Percentiles rank a stretch among this genome's conserved stretches.
Evolutionary conservation across 2,797 vertebrate genomes (phyloP).

Genomic region (Myotis myotis): DNA sequence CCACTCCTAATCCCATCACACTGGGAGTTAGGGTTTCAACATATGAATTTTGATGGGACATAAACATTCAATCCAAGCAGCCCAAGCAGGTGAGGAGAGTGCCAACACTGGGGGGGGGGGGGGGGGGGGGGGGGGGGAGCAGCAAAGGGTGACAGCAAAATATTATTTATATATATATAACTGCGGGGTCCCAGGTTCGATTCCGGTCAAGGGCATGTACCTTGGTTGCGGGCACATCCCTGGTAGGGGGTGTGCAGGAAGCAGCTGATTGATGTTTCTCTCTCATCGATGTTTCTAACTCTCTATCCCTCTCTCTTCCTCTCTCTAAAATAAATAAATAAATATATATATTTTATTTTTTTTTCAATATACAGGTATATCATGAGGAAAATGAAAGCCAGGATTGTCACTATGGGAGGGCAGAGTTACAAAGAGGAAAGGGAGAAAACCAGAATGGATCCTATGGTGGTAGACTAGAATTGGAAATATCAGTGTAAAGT

Average conservation of each 20-base stretch:
- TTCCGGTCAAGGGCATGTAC: too few relatives aligned
- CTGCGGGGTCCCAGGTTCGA: too few relatives aligned
- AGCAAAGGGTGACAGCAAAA: neutral
- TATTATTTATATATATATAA: neutral
- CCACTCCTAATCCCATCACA: neutral
- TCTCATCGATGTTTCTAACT: too few relatives aligned
- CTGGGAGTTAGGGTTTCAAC: neutral
- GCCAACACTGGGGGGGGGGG: neutral
- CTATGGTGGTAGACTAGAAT: neutral
- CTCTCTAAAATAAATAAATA: too few relatives aligned
- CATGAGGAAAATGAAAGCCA: neutral
- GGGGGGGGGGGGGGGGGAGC: fast-evolving
- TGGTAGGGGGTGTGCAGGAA: too few relatives aligned
- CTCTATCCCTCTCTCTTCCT: too few relatives aligned
- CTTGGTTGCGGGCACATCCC: too few relatives aligned
- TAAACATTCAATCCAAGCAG: neutral
- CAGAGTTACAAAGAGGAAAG: neutral
- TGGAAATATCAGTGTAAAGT: neutral
- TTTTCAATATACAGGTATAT: neutral
- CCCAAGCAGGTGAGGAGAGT: neutral
- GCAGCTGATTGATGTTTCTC: too few relatives aligned
- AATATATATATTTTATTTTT: too few relatives aligned
- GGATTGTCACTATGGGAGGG: neutral
- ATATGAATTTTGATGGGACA: neutral
- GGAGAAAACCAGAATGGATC: neutral